Conservation (phyloP, 2,888 invertebrate species). For the Leptopilina myrica region DNA sequence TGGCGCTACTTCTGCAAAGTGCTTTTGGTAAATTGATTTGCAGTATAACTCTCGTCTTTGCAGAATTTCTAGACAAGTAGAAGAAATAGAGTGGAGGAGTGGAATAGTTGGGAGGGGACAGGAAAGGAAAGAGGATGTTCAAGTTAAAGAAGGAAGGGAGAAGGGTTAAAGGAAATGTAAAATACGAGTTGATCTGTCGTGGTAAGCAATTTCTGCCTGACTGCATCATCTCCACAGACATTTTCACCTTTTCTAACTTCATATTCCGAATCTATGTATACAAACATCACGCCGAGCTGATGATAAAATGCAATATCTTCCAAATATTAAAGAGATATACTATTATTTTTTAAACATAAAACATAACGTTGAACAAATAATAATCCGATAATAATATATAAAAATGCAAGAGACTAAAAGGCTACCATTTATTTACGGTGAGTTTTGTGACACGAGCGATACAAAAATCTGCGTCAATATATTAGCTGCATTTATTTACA, state of each 20-base stretch:
- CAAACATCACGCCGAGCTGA: not conserved
- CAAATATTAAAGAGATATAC: not conserved
- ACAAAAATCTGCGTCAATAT: no score
- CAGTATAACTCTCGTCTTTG: constrained; percentile 53
- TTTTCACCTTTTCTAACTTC: constrained; percentile 34
- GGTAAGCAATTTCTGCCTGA: constrained; percentile 70
- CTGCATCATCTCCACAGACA: constrained; percentile 49
- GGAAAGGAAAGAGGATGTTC: not conserved
- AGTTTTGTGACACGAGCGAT: no score
- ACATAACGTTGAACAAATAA: no score
- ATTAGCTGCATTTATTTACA: no score
- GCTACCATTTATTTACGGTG: no score
- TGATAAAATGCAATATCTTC: not conserved
- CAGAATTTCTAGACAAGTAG: constrained; percentile 45
- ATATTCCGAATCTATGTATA: not conserved
- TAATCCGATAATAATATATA: no score
- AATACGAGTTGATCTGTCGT: constrained; percentile 61
- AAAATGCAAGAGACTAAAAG: no score
- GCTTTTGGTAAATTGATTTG: constrained; percentile 66
- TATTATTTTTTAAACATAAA: not conserved
- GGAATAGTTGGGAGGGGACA: not conserved
- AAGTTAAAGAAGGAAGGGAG: not conserved
- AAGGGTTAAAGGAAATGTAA: constrained; percentile 59
- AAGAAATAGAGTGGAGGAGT: constrained; percentile 37
- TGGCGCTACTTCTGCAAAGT: constrained; percentile 57